Evolutionary conservation across 2,888 invertebrate genomes (phyloP).

Genomic region (Parascotia fuliginaria): DNA sequence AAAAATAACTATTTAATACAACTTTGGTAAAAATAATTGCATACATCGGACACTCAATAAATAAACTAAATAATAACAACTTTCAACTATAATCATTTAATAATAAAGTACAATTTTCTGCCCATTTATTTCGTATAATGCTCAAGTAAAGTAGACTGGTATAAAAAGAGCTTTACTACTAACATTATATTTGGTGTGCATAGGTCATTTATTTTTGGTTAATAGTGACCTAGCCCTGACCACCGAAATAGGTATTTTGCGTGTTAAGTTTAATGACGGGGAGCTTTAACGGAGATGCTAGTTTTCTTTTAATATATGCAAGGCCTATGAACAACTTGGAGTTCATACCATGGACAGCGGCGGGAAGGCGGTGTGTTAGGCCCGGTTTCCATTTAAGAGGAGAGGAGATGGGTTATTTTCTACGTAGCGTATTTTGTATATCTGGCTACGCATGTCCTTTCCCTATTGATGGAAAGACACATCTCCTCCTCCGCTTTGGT

Average conservation of each 20-base stretch:
- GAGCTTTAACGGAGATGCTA: constrained; percentile 46
- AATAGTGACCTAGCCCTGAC: constrained; percentile 65
- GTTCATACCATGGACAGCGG: too few species aligned
- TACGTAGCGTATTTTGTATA: too few species aligned
- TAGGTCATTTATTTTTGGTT: constrained; percentile 42
- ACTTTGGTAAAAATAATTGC: constrained; percentile 27
- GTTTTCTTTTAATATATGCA: constrained; percentile 50
- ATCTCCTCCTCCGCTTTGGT: too few species aligned
- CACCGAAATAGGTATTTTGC: constrained; percentile 72
- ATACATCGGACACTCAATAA: constrained; percentile 21
- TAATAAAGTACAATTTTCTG: constrained; percentile 52
- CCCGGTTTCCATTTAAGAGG: too few species aligned
- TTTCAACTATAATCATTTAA: constrained; percentile 29
- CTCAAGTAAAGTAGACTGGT: constrained; percentile 28
- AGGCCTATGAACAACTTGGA: too few species aligned
- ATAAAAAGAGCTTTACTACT: constrained; percentile 34
- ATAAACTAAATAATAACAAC: constrained; percentile 24
- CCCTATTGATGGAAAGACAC: too few species aligned
- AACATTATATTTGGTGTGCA: constrained; percentile 1
- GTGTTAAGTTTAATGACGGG: constrained; percentile 61
- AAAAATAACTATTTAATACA: constrained; percentile 9
- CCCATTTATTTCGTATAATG: constrained; percentile 36
- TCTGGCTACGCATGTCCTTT: too few species aligned
- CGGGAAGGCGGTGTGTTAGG: too few species aligned
- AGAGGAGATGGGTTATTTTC: too few species aligned